A percentile compares a stretch with the other conserved stretches of the same genome.
phyloP scores from a whole-genome alignment of 2,888 invertebrate species.

The Temnothorax ravouxi region DNA sequence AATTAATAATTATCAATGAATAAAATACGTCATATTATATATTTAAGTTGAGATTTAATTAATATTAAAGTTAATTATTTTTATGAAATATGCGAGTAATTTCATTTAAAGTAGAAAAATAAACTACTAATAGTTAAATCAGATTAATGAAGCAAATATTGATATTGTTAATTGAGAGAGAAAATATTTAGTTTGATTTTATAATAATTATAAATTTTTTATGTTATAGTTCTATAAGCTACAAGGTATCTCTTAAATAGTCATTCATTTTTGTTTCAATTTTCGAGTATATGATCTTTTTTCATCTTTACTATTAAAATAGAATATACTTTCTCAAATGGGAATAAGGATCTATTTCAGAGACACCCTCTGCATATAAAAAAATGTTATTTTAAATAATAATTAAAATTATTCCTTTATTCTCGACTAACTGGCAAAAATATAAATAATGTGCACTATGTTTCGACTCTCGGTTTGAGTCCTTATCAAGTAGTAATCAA shows the following conservation, averaged over 20 bases:
- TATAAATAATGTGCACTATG: no score
- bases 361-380: conserved; percentile 22
- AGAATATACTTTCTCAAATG: neutral
- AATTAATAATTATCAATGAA: neutral
- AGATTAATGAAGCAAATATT: neutral
- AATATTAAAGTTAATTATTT: neutral
- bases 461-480: no score
- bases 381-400: neutral
- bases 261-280: neutral
- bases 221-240: neutral
- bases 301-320: conserved; percentile 2
- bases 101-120: neutral
- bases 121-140: neutral
- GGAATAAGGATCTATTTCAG: neutral
- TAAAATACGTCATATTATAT: neutral
- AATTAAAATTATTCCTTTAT: no score
- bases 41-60: neutral
- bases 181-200: neutral
- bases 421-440: no score
- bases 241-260: neutral
- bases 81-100: neutral
- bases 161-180: neutral
- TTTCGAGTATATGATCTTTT: neutral
- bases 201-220: conserved; percentile 14
- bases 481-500: no score